Evolutionary conservation across 2,113 vertebrate species (phyloP), one percentile per base, ranked within the genome.

Genomic region (Phalacrocorax brasilianus): DNA sequence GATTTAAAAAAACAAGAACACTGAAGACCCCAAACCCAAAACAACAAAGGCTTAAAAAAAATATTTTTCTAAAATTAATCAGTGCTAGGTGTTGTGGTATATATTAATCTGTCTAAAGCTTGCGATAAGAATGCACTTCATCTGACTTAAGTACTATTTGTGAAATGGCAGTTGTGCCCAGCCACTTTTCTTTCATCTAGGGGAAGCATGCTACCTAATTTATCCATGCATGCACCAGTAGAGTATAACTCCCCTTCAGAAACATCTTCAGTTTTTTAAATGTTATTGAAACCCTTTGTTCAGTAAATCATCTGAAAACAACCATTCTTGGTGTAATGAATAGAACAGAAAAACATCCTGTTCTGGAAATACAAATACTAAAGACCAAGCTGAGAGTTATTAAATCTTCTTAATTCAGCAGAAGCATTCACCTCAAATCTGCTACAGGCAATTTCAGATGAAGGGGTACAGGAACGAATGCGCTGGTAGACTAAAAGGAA

Each of bases 51-150:
- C 52, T 83, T 23, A 8, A 40, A 13, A 14, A 7, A 47, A 26
- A 4, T 95, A 95, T 94, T 97, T 97, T 97, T 96, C 45, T 94
- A 94, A 94, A 89, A 35, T 56, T 85, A 67, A 81, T 87, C 44
- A 73, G 10, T 85, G 45, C 35, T 82, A 61, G 59, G 20, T 96
- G 35, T 85, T 93, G 58, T 76, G 80, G 9, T 94, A 24, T 75
- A 6, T 80, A 47, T 83, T 63, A 62, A 63, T 90, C 75, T 73
- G 22, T 75, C 53, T 80, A 71, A 83, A 88, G 78, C 75, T 91
- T 94, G 44, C 10, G 1, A 12, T 89, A 59, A 85, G 42, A 66
- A 44, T 33, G 16, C 23, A 47, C 62, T 93, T 93, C 26, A 74
- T 80, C 75, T 92, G 66, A 87, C 49, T 85, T 72, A 32, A 55